Percentiles rank a stretch among this genome's conserved stretches.
Evolutionary conservation across 2,113 vertebrate species (phyloP).

Genomic region (Platysternon megacephalum): DNA sequence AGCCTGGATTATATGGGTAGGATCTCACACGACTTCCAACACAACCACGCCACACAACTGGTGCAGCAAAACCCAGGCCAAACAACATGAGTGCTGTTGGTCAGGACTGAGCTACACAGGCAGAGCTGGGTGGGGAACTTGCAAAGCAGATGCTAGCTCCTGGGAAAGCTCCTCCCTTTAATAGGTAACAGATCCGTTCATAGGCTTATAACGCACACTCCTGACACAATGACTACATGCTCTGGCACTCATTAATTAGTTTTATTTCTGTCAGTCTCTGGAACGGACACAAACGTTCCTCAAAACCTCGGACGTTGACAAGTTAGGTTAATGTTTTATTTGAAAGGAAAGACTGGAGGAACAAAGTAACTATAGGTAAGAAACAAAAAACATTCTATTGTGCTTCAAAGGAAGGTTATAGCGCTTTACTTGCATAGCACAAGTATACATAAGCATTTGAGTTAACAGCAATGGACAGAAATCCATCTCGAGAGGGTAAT

Average conservation of each 20-base stretch:
- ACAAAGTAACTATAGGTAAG: background rate
- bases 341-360: conserved; percentile 36
- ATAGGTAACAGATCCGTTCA: background rate
- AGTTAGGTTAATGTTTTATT: background rate
- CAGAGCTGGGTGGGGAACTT: background rate
- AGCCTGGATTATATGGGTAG: background rate
- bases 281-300: background rate
- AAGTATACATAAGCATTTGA: background rate
- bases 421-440: conserved; percentile 52
- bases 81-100: background rate
- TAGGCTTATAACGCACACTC: background rate
- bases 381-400: background rate
- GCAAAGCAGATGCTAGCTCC: background rate
- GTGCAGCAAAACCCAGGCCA: background rate
- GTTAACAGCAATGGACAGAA: background rate
- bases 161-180: background rate
- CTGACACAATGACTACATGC: background rate
- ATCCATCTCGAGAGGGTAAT: background rate
- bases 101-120: background rate
- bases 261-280: conserved; percentile 26
- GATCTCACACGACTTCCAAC: background rate
- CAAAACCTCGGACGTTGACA: background rate
- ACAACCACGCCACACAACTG: background rate
- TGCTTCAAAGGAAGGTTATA: conserved; percentile 42
- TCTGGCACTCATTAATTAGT: background rate